Conservation (phyloP, 2,888 invertebrate species). For the Alloscopus bannaensis region DNA sequence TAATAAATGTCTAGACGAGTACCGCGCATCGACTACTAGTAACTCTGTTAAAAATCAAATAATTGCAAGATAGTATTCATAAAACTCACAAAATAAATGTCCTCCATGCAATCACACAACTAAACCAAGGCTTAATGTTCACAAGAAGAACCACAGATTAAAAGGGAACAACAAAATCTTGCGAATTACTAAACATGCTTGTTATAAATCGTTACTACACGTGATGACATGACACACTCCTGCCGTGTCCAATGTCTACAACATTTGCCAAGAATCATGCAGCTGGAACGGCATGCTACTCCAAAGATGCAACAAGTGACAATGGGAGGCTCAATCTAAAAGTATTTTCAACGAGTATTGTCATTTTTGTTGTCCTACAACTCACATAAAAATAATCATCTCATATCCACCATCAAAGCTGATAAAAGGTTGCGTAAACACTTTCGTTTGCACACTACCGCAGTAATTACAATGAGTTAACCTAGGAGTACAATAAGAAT, state of each 20-base stretch:
- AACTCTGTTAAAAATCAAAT: too few species aligned
- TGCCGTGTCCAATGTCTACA: background rate
- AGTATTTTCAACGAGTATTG: background rate
- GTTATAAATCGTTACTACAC: too few species aligned
- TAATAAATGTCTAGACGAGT: too few species aligned
- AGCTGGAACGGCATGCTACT: background rate
- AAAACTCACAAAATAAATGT: too few species aligned
- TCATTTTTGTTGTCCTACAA: background rate
- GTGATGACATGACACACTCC: background rate
- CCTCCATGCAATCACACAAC: background rate
- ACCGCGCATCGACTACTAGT: too few species aligned
- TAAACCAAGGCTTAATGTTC: background rate
- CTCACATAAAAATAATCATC: too few species aligned
- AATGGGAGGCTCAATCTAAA: background rate
- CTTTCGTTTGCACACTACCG: too few species aligned
- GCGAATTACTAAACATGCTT: too few species aligned
- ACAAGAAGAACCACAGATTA: background rate
- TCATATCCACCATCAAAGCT: too few species aligned
- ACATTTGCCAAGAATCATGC: background rate
- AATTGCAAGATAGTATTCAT: too few species aligned
- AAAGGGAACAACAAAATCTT: too few species aligned
- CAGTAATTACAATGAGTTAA: background rate
- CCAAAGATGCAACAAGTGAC: background rate
- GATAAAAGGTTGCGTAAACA: too few species aligned
- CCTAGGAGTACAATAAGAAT: background rate